phyloP scores from a whole-genome alignment of 2,888 invertebrate genomes.

The Acleris cristana region DNA sequence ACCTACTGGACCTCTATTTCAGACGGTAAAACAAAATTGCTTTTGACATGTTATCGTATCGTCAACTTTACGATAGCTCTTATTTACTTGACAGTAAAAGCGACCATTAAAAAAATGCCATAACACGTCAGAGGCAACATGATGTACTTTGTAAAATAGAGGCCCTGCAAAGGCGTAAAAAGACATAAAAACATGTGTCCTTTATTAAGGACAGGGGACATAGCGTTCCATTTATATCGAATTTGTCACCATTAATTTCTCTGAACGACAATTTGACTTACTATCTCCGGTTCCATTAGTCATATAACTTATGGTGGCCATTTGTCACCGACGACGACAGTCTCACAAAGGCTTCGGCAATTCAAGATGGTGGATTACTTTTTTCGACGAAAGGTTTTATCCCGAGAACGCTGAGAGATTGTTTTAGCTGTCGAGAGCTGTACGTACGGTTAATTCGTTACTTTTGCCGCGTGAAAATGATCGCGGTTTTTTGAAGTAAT shows the following conservation, averaged over 20 bases:
- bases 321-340: conserved; percentile 8
- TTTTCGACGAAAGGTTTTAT: neutral
- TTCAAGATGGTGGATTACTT: conserved; percentile 4
- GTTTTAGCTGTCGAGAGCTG: neutral
- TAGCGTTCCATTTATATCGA: conserved; percentile 11
- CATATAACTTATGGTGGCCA: conserved; percentile 11
- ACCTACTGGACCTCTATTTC: no score
- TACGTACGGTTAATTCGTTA: no score
- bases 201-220: neutral
- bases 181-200: neutral
- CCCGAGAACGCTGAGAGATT: neutral
- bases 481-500: no score
- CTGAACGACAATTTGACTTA: conserved; percentile 19
- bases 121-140: no score
- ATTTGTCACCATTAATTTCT: conserved; percentile 23
- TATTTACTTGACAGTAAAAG: no score
- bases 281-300: conserved; percentile 13
- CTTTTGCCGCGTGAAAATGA: no score
- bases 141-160: no score
- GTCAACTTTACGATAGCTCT: no score
- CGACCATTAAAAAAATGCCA: no score
- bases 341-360: conserved; percentile 7
- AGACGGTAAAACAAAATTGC: no score
- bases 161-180: no score
- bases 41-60: no score